phyloP scores from a whole-genome alignment of 2,797 vertebrate species.

The Ctenosaura bakeri region DNA sequence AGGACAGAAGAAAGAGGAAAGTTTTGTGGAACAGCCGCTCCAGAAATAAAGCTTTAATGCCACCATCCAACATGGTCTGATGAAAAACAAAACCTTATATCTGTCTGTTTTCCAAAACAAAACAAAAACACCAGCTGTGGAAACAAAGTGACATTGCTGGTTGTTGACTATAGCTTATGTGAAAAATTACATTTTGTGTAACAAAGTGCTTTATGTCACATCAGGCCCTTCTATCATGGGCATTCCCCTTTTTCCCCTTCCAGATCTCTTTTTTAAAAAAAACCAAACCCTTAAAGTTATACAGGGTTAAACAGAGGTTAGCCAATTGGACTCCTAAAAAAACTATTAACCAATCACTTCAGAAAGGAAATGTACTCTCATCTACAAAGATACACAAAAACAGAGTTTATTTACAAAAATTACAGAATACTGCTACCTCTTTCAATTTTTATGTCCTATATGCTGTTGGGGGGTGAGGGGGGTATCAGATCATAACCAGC shows the following conservation, averaged over 20 bases:
- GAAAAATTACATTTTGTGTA: neutral
- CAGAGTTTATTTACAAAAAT: slow-evolving; percentile 31
- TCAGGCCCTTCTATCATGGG: no score
- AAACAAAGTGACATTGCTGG: neutral
- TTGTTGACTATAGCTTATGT: neutral
- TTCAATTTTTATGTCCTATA: neutral
- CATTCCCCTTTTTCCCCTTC: neutral
- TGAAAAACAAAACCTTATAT: no score
- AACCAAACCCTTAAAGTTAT: no score
- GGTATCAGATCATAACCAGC: neutral
- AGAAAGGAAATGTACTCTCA: neutral
- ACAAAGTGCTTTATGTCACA: neutral
- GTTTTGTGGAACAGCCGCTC: neutral
- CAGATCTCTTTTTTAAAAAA: neutral
- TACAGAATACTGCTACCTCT: neutral
- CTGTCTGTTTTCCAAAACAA: neutral
- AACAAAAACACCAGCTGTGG: no score
- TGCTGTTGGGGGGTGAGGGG: neutral
- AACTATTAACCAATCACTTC: neutral
- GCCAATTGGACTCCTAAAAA: neutral
- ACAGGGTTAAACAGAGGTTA: neutral
- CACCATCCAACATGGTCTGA: no score
- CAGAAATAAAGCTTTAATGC: neutral
- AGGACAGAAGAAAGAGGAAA: neutral
- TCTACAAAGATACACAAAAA: neutral